phyloP scores from a whole-genome alignment of 2,113 vertebrate genomes.

The Gobius niger region DNA sequence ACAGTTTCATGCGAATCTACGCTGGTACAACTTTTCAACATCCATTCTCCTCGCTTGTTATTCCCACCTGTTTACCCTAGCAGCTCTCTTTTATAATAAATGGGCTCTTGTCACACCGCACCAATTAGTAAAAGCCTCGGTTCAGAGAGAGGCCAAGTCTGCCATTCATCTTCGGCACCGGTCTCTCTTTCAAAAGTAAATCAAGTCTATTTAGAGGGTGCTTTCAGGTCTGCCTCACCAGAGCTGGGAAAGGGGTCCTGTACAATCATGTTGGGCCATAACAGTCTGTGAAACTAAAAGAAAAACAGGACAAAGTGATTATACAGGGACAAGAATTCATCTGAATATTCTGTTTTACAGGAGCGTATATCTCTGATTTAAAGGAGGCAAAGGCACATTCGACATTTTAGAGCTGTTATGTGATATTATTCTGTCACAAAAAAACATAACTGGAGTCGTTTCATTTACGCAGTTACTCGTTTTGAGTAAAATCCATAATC shows the following conservation, averaged over 20 bases:
- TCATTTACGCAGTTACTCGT: no score
- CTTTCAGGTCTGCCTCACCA: constrained; percentile 20
- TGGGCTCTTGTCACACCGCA: background rate
- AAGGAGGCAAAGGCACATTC: no score
- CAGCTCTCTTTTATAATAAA: background rate
- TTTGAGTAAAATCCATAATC: no score
- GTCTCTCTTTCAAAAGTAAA: background rate
- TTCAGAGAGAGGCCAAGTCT: constrained; percentile 24
- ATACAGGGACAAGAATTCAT: no score
- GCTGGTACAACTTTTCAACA: background rate
- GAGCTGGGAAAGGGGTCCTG: constrained; percentile 29
- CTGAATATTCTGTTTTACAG: no score
- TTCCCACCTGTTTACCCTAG: constrained; percentile 3
- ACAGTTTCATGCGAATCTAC: background rate
- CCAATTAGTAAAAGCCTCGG: constrained; percentile 19
- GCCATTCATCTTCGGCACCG: constrained; percentile 27
- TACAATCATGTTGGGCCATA: constrained; percentile 57
- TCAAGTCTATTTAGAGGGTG: constrained; percentile 17
- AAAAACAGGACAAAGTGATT: constrained; percentile 33
- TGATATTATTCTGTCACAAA: no score
- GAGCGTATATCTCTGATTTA: no score
- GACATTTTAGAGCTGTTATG: no score
- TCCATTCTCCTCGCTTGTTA: background rate
- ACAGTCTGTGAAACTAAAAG: constrained; percentile 55
- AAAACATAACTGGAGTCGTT: no score